phyloP scores from a whole-genome alignment of 2,113 vertebrate species.

The Podilymbus podiceps region DNA sequence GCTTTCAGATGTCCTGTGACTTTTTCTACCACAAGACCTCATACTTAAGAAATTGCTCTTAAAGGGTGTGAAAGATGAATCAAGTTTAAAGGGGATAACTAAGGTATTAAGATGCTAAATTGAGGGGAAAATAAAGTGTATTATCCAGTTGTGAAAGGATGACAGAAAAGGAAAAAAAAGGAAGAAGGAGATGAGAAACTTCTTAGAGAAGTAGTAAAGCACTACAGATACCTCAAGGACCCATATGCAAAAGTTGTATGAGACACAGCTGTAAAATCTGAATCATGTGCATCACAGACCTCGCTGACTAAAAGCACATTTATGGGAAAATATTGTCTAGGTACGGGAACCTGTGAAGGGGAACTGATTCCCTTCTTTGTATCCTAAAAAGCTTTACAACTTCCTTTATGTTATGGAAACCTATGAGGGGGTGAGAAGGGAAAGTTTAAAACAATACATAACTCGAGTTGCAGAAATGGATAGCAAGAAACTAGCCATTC shows the following conservation, averaged over 20 bases:
- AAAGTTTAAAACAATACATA: background rate
- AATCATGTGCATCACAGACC: background rate
- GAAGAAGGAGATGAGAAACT: background rate
- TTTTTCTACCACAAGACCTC: background rate
- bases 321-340: background rate
- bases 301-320: background rate
- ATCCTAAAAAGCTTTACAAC: background rate
- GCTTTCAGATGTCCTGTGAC: background rate
- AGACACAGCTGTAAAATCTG: background rate
- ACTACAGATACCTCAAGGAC: background rate
- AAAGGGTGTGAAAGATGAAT: background rate
- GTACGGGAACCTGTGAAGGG: background rate
- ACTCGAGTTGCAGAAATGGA: background rate
- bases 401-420: background rate
- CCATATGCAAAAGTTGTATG: background rate
- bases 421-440: rapidly evolving
- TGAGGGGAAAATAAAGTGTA: background rate
- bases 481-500: background rate
- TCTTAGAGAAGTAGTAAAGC: background rate
- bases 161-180: background rate
- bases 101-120: background rate
- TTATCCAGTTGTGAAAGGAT: background rate
- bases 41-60: background rate
- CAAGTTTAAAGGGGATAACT: background rate
- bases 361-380: background rate